Evolutionary conservation across 2,113 vertebrate species (phyloP).

Genomic region (Vanacampus margaritifer): DNA sequence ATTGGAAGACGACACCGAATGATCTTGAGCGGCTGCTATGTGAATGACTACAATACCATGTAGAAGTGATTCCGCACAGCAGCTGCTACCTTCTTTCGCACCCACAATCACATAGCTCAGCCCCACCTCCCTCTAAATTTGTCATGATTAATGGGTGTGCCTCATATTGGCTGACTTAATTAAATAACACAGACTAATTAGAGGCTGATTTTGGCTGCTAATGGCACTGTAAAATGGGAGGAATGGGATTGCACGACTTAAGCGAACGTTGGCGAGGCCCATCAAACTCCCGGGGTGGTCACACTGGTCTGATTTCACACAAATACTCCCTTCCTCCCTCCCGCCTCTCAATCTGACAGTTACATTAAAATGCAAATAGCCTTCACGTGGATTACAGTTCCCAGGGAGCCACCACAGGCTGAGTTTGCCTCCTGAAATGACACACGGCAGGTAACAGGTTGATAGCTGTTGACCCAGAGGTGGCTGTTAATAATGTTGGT

Average conservation of each 20-base stretch:
- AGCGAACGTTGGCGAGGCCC: constrained; percentile 45
- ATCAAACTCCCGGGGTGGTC: constrained; percentile 53
- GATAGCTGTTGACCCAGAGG: constrained; percentile 53
- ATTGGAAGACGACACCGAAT: neutral
- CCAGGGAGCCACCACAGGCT: constrained; percentile 22
- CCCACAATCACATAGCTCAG: constrained; percentile 15
- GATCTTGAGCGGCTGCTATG: neutral
- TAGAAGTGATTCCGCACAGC: constrained; percentile 7
- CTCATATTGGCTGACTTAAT: constrained; percentile 78
- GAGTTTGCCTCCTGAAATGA: constrained; percentile 3
- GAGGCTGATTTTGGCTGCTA: constrained; percentile 77
- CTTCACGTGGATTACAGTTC: constrained; percentile 65
- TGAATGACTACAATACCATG: neutral
- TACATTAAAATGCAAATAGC: constrained; percentile 73
- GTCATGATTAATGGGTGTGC: constrained; percentile 79
- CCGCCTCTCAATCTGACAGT: constrained; percentile 60
- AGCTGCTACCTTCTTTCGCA: constrained; percentile 2
- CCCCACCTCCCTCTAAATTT: constrained; percentile 66
- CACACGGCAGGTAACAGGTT: constrained; percentile 52
- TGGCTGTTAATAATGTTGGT: constrained; percentile 55
- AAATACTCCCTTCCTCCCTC: constrained; percentile 29
- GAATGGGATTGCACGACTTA: constrained; percentile 44
- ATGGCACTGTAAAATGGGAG: constrained; percentile 67
- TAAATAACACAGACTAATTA: constrained; percentile 88
- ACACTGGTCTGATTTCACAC: constrained; percentile 49